Conservation (phyloP, 2,797 vertebrate genomes). For the Notoglanidium macrostoma region DNA sequence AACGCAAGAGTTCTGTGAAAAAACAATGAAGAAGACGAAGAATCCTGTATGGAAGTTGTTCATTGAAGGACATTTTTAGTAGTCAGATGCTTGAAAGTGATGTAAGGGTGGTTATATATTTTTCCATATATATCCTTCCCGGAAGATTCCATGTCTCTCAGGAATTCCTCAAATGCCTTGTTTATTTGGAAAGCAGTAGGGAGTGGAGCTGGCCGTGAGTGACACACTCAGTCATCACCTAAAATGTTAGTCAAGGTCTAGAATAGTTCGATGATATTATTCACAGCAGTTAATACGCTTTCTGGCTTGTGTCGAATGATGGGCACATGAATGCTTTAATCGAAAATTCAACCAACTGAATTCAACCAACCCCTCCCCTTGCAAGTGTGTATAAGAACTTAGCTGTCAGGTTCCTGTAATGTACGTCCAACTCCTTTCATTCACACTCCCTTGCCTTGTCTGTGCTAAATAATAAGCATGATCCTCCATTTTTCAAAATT, state of each 20-base stretch:
- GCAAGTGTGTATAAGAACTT: no score
- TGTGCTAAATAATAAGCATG: no score
- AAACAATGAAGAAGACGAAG: neutral
- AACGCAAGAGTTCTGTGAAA: neutral
- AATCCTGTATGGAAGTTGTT: no score
- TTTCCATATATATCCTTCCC: neutral
- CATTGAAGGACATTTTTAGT: neutral
- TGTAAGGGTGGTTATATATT: neutral
- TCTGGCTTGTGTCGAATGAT: neutral
- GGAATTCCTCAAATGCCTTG: neutral
- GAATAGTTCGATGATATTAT: neutral
- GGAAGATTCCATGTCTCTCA: neutral
- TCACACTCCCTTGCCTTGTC: no score
- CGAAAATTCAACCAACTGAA: neutral
- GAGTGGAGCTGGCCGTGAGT: neutral
- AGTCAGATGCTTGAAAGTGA: neutral
- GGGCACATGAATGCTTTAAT: neutral
- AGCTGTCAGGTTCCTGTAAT: no score
- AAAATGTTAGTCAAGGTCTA: neutral
- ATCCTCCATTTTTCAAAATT: no score
- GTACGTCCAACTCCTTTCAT: no score
- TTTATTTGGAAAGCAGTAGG: conserved; percentile 25
- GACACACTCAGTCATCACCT: conserved; percentile 21
- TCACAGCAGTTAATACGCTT: neutral
- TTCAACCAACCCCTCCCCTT: no score